Conservation (phyloP, 2,888 invertebrate genomes). For the Neuroscelio doddi region DNA sequence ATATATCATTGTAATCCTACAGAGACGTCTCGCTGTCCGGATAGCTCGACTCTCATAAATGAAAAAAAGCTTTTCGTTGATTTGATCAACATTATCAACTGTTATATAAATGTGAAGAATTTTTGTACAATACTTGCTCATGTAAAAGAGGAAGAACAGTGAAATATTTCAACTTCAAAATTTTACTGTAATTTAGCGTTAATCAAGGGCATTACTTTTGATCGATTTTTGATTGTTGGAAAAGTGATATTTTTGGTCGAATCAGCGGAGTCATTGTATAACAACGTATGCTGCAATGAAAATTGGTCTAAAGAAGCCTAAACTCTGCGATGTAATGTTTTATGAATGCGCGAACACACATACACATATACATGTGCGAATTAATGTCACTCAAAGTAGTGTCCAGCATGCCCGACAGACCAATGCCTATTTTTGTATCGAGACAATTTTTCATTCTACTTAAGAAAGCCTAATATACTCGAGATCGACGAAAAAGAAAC, state of each 20-base stretch:
- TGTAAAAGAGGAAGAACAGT: too few relatives aligned
- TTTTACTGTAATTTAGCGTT: too few relatives aligned
- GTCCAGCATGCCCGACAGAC: slow-evolving; percentile 47
- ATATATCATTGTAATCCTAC: slow-evolving; percentile 44
- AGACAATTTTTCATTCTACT: slow-evolving; percentile 49
- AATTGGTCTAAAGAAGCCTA: slow-evolving; percentile 37
- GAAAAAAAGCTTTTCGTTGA: too few relatives aligned
- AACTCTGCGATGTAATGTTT: slow-evolving; percentile 45
- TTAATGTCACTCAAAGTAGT: slow-evolving; percentile 43
- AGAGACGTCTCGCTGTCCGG: slow-evolving; percentile 44
- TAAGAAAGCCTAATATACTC: slow-evolving; percentile 45
- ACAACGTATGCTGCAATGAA: slow-evolving; percentile 18
- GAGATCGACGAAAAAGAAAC: too few relatives aligned
- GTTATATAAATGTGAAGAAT: too few relatives aligned
- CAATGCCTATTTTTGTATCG: slow-evolving; percentile 52
- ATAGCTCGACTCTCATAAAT: slow-evolving; percentile 46
- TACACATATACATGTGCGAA: slow-evolving; percentile 6
- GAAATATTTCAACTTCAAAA: background rate
- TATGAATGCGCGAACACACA: slow-evolving; percentile 41
- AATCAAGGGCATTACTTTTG: too few relatives aligned
- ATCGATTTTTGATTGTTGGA: background rate
- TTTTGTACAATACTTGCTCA: too few relatives aligned
- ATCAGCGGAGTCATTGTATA: too few relatives aligned
- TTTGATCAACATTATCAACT: slow-evolving; percentile 16
- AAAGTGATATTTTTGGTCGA: slow-evolving; percentile 6